Evolutionary conservation across 1,140 invertebrate genomes (phyloP), one percentile per base, ranked within the genome.

Genomic region (Alviniconcha marisindica): DNA sequence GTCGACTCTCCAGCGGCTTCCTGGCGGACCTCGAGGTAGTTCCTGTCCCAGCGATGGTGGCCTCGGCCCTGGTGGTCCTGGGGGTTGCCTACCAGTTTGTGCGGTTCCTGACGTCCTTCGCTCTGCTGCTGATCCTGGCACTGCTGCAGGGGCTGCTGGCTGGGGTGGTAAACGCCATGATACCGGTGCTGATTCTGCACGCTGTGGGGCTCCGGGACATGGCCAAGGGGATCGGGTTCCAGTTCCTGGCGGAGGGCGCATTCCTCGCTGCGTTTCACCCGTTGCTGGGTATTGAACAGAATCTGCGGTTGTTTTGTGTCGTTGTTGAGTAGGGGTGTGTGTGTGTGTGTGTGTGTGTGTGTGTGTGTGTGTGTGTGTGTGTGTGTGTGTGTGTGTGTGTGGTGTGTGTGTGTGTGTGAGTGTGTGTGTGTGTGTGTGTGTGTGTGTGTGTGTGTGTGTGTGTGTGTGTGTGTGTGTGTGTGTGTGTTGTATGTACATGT

Each of bases 61-160:
- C 31, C 36, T n/a, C 44, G 15, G 54, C 78, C 21, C 36, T 80
- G n/a, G 33, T 40, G 14, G 7, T 42, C 5, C 56, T 69, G 14
- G 60, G 78, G 36, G 24, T 15, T 10, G 4, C 33, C 36, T 60
- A 60, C 54, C 78, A 80, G 78, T 48, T 33, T 60, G 56, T 60
- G 60, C 56, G 78, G 38, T 69, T 63, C 33, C 21, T 80, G 78
- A 80, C 56, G 36, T 80, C 78, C 10, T 80, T 80, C 78, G 18
- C n/a, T 56, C 38, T 40, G 7, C 56, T 80, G 51, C 18, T 80
- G 15, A 24, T 28, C 36, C 56, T 80, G 56, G 78, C 78, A 1
- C 56, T 80, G 21, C 21, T 36, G 56, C 56, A 80, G 56, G 78
- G 60, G 15, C 21, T 80, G 33, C 56, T 80, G 56, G 78, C 56